These are phyloP conservation scores for Typhlichthys eigenmanni DNA, from an alignment of 2,797 vertebrate species.

Conservation along the genomic window DNA sequence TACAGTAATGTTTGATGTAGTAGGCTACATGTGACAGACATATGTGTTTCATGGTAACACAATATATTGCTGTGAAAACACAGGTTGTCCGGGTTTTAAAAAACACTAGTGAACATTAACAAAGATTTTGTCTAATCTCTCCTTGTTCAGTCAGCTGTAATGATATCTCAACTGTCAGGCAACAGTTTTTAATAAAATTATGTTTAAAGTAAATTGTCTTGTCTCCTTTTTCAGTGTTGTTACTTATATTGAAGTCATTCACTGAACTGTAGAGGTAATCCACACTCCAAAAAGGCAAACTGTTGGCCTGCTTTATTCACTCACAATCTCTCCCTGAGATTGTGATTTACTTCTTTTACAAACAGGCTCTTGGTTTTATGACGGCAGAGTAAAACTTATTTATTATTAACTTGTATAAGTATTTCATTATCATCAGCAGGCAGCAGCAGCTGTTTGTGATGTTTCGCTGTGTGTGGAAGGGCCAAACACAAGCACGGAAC, in stretches of 20 bases:
- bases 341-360: not conserved
- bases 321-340: slow-evolving; percentile 13
- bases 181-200: slow-evolving; percentile 75
- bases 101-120: slow-evolving; percentile 51
- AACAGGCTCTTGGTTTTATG: slow-evolving; percentile 5
- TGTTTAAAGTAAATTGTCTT: slow-evolving; percentile 22
- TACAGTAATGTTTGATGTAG: too few species aligned
- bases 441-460: too few species aligned
- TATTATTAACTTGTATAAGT: too few species aligned
- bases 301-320: not conserved
- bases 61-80: slow-evolving; percentile 1
- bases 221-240: slow-evolving; percentile 17
- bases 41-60: slow-evolving; percentile 15
- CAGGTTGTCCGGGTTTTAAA: not conserved
- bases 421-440: too few species aligned
- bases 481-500: too few species aligned
- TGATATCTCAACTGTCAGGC: slow-evolving; percentile 73
- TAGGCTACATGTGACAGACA: not conserved
- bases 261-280: not conserved
- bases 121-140: slow-evolving; percentile 52
- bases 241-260: not conserved
- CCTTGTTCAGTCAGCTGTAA: slow-evolving; percentile 68
- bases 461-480: too few species aligned
- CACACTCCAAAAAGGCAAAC: slow-evolving; percentile 6
- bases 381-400: too few species aligned